Evolutionary conservation across 2,797 vertebrate genomes (phyloP).

Genomic region (Toxotes lorentzi): DNA sequence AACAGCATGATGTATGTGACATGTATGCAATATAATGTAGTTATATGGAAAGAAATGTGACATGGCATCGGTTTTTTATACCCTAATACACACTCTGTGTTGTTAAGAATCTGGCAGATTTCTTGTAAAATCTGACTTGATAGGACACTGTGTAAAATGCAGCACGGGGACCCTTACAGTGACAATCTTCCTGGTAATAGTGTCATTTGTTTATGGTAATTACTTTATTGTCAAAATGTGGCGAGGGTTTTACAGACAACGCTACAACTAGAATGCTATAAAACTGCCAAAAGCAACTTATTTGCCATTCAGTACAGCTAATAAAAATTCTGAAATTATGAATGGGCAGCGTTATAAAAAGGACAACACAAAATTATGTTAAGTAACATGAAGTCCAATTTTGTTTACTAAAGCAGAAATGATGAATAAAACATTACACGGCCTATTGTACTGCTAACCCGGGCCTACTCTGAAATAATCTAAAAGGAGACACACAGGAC

Average conservation of each 20-base stretch:
- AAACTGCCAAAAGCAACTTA: conserved; percentile 64
- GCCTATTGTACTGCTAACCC: conserved; percentile 54
- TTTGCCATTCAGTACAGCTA: conserved; percentile 52
- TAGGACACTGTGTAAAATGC: conserved; percentile 4
- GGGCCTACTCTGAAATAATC: conserved; percentile 44
- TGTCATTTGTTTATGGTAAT: conserved; percentile 75
- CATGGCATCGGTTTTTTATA: background rate
- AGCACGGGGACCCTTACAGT: conserved; percentile 34
- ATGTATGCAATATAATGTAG: background rate
- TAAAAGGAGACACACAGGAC: conserved; percentile 50
- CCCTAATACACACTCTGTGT: background rate
- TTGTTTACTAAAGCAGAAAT: conserved; percentile 64
- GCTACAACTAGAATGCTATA: conserved; percentile 50
- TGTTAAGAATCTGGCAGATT: conserved; percentile 38
- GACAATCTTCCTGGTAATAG: conserved; percentile 54
- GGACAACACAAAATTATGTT: conserved; percentile 63
- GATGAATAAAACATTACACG: conserved; percentile 74
- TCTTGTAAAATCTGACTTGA: conserved; percentile 30
- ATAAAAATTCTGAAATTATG: conserved; percentile 58
- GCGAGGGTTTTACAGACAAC: conserved; percentile 49
- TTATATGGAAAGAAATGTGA: background rate
- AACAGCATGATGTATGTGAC: background rate
- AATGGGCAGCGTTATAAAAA: conserved; percentile 65
- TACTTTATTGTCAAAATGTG: conserved; percentile 68
- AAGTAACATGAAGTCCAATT: conserved; percentile 69